Evolutionary conservation across 2,888 invertebrate species (phyloP), one percentile per base, ranked within the genome.

Genomic region (Himalopsyche anomala): DNA sequence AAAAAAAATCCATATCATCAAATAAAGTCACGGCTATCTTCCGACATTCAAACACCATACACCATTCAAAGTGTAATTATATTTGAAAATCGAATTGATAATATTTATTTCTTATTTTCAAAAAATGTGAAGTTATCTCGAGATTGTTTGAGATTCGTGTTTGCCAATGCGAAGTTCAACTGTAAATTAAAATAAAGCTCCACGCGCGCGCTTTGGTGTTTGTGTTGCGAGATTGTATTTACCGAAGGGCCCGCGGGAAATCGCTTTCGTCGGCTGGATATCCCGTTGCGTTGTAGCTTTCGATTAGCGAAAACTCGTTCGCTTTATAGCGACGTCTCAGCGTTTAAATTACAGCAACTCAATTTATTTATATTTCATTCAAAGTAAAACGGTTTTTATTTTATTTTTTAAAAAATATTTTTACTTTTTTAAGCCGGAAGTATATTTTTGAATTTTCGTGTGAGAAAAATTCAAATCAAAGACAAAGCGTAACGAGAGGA

Each of bases 191-290:
- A 74, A 74, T 74, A 74, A 74, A 74, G 74, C 74, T 74, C 28
- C 8, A 51, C 51, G 74, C 74, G 74, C n/a, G 62, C 62, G n/a
- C 28, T 62, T 62, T 62, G 15, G 74, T 74, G 74, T 74, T 74
- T 74, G 74, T 36, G 74, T 74, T 74, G 74, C 74, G 74, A 74
- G 74, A 74, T 74, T 74, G 74, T 74, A 74, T 74, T 74, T 74
- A 74, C 74, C 74, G 74, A 74, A 74, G 74, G 74, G 74, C 74
- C 74, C 36, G 28, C 36, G 74, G 74, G 74, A 74, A 74, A 74
- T 74, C 74, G 74, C 74, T 74, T 74, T 74, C 36, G 74, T 12
- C 74, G 74, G 38, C 36, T 74, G 15, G 74, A 74, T 74, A 9
- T 74, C 74, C 74, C 74, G 36, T 74, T 74, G 74, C 74, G 74